These are phyloP conservation scores for Amphibalanus amphitrite DNA, from an alignment of 1,140 invertebrate species.

Conservation along the genomic window DNA sequence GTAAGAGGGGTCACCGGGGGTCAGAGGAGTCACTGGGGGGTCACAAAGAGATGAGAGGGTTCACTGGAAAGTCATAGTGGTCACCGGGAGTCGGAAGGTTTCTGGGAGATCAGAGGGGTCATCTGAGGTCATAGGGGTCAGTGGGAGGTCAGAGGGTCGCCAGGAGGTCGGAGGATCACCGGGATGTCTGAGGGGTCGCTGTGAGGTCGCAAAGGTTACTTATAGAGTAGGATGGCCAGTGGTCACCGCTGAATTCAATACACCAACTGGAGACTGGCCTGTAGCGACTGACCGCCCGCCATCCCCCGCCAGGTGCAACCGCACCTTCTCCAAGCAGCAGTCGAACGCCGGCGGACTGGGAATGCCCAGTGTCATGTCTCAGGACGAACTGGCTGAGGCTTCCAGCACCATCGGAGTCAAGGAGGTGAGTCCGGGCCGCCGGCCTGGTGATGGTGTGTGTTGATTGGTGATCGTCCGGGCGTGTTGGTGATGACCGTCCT, in stretches of 20 bases:
- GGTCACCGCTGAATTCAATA: background rate
- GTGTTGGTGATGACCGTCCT: background rate
- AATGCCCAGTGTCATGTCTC: background rate
- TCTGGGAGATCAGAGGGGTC: background rate
- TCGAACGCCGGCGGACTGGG: background rate
- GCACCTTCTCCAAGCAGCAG: background rate
- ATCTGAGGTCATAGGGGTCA: background rate
- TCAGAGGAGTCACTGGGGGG: no score
- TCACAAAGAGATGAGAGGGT: no score
- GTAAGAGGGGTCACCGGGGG: background rate
- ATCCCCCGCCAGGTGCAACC: background rate
- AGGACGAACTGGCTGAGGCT: background rate
- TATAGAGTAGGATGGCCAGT: background rate
- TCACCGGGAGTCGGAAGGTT: background rate
- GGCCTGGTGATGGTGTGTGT: background rate
- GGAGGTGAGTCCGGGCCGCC: background rate
- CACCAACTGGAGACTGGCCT: background rate
- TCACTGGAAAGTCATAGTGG: no score
- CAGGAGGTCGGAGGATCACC: background rate
- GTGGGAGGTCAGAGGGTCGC: background rate
- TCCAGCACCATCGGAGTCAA: conserved; percentile 2
- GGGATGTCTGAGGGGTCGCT: background rate
- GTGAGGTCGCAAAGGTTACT: background rate
- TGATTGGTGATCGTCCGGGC: background rate
- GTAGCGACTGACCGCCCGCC: no score